A percentile compares a stretch with the other conserved stretches of the same genome.
Evolutionary conservation across 2,113 vertebrate species (phyloP).

Genomic region (Phalacrocorax carbo): DNA sequence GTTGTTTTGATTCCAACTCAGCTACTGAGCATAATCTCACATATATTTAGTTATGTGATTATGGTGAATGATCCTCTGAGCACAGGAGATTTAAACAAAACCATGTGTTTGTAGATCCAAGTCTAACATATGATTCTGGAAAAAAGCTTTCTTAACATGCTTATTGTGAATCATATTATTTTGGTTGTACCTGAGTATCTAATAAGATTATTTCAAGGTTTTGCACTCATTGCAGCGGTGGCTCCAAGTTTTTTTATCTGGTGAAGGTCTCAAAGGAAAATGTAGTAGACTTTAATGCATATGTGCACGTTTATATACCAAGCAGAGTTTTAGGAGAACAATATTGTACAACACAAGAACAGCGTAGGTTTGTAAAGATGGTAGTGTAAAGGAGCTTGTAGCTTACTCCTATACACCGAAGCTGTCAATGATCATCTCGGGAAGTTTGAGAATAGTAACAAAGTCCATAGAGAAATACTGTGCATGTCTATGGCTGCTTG

Average conservation of each 20-base stretch:
- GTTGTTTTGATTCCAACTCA: not conserved
- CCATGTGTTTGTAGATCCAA: not conserved
- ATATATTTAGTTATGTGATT: not conserved
- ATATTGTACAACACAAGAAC: not conserved
- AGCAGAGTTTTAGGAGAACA: not conserved
- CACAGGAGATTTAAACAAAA: not conserved
- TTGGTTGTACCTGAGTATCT: not conserved
- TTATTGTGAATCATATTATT: not conserved
- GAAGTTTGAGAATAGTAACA: not conserved
- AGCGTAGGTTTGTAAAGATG: not conserved
- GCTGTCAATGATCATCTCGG: not conserved
- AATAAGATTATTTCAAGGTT: not conserved
- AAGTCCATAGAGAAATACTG: not conserved
- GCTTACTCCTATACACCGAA: not conserved
- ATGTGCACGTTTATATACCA: not conserved
- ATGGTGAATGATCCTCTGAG: not conserved
- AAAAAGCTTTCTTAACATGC: not conserved
- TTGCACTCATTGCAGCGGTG: not conserved
- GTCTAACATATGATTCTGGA: not conserved
- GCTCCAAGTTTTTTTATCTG: not conserved
- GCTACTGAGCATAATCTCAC: not conserved
- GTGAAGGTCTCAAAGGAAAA: not conserved
- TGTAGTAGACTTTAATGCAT: not conserved
- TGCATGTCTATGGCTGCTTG: not conserved
- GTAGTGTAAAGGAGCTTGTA: not conserved